Conservation (phyloP, 2,797 vertebrate species). For the Chrysocyon brachyurus region DNA sequence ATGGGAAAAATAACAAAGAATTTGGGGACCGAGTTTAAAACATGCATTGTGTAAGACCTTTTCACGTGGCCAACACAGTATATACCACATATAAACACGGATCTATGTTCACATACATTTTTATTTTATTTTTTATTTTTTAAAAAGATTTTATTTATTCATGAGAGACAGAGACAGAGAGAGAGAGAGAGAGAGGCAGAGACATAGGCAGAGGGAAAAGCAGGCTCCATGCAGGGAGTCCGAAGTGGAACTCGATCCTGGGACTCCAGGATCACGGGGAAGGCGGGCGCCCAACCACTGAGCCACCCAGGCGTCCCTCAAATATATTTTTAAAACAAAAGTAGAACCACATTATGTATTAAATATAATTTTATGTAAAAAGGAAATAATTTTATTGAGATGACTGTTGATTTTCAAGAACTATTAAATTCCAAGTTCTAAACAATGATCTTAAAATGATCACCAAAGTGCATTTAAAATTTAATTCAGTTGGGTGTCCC, state of each 20-base stretch:
- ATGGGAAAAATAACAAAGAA: neutral
- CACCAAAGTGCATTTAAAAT: neutral
- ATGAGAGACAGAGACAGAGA: too few species aligned
- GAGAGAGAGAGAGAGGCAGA: too few species aligned
- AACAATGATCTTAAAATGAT: slow-evolving; percentile 2
- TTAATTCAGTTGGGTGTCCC: neutral
- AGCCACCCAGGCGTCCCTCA: neutral
- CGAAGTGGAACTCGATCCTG: too few species aligned
- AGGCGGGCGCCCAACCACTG: too few species aligned
- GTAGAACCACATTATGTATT: neutral
- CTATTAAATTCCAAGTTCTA: slow-evolving; percentile 3
- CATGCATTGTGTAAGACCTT: neutral
- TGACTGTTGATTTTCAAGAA: slow-evolving; percentile 4
- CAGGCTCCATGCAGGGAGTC: too few species aligned
- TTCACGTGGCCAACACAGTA: neutral
- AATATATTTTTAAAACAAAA: neutral
- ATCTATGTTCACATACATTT: neutral
- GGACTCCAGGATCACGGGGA: too few species aligned
- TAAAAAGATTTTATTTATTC: too few species aligned
- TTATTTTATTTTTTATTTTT: neutral
- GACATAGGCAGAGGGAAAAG: too few species aligned
- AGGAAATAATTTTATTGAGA: slow-evolving; percentile 26
- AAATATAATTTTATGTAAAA: slow-evolving; percentile 18
- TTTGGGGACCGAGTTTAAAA: neutral
- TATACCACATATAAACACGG: neutral